Base-by-base conservation (phyloP, 2,113 vertebrate species). In the Micromys minutus region DNA sequence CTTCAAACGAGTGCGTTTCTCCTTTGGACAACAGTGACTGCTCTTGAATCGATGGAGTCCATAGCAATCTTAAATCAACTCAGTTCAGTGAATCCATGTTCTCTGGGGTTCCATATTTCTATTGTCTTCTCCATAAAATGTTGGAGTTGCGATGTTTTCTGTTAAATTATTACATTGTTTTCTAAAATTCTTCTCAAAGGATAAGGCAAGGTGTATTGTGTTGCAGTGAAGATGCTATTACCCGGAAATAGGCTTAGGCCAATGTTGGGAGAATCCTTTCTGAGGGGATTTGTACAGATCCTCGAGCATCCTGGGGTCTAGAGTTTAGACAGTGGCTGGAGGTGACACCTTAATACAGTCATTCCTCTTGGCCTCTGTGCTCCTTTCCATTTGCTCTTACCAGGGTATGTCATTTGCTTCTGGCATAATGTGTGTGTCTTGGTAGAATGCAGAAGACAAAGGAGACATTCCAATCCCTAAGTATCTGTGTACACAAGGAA, bases 361-460 rank as follows among this genome's bases (percentile, higher is more conserved):
- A 47, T 24, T 71, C 1, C 34, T n/a, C 36, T 47, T 71, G 59
- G n/a, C 36, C 55, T 76, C 87, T 94, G 45, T 88, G 29, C 29
- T 71, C 12, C 17, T 81, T 29, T 42, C 36, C 76, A n/a, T 21
- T 65, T 88, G 61, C 59, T 89, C 91, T 92, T 71, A 71, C 61
- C 16, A 88, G 57, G 34, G 17, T 76, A n/a, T 76, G 6, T 47
- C 11, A 9, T 69, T 45, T 65, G 21, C 63, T 69, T 74, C 24
- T 50, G 39, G 39, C 16, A 50, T 12, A 55, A 55, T 24, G 4
- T 13, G 29, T 87, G 21, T 22, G n/a, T 81, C 19, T 72, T 89
- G 72, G 47, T 22, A 89, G 83, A 95, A 75, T 22, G 22, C 52
- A 61, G 83, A 72, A 91, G 36, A 91, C 61, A 86, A 71, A 91